phyloP scores from a whole-genome alignment of 2,113 vertebrate species.

The Urocolius indicus region DNA sequence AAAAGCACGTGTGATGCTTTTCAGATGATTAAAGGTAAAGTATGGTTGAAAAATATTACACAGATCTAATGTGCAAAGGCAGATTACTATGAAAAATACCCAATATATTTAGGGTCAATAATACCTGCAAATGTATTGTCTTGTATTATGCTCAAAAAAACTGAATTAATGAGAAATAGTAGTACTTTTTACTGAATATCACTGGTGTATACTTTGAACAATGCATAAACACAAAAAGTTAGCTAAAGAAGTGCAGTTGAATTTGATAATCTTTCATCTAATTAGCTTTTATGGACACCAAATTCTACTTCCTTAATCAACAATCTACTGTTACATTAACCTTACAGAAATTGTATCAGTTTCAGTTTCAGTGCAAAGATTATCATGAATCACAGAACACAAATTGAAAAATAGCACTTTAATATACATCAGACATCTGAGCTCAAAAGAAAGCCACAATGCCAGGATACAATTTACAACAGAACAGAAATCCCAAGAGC shows the following conservation, averaged over 20 bases:
- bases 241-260: not conserved
- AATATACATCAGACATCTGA: not conserved
- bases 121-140: not conserved
- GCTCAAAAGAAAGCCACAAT: not conserved
- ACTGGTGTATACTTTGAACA: not conserved
- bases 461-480: not conserved
- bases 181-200: not conserved
- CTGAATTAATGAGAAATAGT: not conserved
- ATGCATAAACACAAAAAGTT: not conserved
- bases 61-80: not conserved
- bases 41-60: conserved; percentile 46
- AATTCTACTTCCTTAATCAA: not conserved
- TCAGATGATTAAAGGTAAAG: conserved; percentile 38
- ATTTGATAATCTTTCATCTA: conserved; percentile 2
- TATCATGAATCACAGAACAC: not conserved
- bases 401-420: not conserved
- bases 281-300: not conserved
- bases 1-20: not conserved
- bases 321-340: not conserved
- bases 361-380: not conserved
- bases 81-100: conserved; percentile 29
- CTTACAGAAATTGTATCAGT: not conserved
- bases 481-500: not conserved
- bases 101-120: not conserved
- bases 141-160: not conserved